phyloP scores from a whole-genome alignment of 2,797 vertebrate genomes.

The Babyrousa celebensis region DNA sequence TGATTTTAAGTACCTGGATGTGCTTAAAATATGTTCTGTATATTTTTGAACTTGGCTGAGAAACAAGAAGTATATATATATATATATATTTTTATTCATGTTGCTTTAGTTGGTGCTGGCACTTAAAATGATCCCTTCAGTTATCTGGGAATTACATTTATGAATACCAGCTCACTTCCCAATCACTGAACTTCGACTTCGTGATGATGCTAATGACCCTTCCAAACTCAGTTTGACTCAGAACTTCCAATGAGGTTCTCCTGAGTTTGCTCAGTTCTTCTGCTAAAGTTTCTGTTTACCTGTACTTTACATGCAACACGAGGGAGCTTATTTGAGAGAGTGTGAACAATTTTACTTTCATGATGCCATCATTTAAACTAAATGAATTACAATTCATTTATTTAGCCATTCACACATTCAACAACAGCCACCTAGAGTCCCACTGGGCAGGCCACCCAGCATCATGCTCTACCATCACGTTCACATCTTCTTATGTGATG shows the following conservation, averaged over 20 bases:
- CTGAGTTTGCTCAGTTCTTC: neutral
- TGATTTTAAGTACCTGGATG: neutral
- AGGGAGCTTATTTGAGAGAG: neutral
- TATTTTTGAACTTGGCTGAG: neutral
- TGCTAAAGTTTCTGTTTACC: neutral
- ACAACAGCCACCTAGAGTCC: neutral
- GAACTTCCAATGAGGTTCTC: neutral
- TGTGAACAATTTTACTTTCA: neutral
- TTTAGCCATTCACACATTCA: neutral
- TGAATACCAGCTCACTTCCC: neutral
- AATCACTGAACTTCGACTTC: neutral
- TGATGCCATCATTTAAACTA: neutral
- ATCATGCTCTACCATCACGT: neutral
- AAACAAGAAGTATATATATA: neutral
- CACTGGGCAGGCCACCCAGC: neutral
- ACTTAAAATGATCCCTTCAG: constrained; percentile 12
- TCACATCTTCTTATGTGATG: neutral
- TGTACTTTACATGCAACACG: neutral
- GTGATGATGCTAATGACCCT: neutral
- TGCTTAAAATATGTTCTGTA: neutral
- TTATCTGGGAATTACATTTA: constrained; percentile 7
- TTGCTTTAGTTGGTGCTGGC: neutral
- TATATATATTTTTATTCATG: neutral
- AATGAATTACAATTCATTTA: neutral
- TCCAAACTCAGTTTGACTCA: neutral